Percentiles rank a stretch among this genome's conserved stretches.
phyloP scores from a whole-genome alignment of 1,140 invertebrate genomes.

The Trichonephila clavata region DNA sequence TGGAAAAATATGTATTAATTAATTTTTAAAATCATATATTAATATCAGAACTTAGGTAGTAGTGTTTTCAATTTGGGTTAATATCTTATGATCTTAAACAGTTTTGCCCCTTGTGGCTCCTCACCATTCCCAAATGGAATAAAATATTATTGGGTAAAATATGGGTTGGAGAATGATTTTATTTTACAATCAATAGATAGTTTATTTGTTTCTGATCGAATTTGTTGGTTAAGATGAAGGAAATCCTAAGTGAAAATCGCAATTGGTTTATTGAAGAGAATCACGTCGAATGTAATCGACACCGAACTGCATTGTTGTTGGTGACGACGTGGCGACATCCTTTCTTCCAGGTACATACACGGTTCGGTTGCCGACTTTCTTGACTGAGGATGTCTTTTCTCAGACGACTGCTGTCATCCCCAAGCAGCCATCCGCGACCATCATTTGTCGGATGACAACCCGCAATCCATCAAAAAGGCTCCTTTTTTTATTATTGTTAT shows the following conservation, averaged over 20 bases:
- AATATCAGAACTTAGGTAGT: no score
- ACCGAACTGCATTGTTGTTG: not conserved
- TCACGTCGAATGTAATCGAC: not conserved
- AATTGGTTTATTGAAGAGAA: not conserved
- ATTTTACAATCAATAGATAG: no score
- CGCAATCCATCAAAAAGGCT: constrained; percentile 64
- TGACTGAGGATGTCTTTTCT: not conserved
- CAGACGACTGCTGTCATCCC: constrained; percentile 52
- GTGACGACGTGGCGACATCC: constrained; percentile 25
- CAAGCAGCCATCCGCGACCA: constrained; percentile 50
- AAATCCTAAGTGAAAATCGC: not conserved
- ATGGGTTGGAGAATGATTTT: no score
- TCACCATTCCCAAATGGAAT: no score
- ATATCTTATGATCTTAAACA: no score
- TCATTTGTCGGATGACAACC: constrained; percentile 65
- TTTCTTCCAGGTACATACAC: constrained; percentile 18
- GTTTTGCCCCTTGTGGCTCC: no score
- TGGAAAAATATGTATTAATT: no score
- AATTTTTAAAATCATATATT: no score
- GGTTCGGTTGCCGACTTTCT: not conserved
- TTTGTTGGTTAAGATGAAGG: no score
- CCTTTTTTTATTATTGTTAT: not conserved
- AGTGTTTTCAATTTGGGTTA: no score
- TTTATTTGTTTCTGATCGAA: no score
- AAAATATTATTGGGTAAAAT: no score